phyloP scores from a whole-genome alignment of 2,888 invertebrate genomes.

The Himalopsyche tibetana region DNA sequence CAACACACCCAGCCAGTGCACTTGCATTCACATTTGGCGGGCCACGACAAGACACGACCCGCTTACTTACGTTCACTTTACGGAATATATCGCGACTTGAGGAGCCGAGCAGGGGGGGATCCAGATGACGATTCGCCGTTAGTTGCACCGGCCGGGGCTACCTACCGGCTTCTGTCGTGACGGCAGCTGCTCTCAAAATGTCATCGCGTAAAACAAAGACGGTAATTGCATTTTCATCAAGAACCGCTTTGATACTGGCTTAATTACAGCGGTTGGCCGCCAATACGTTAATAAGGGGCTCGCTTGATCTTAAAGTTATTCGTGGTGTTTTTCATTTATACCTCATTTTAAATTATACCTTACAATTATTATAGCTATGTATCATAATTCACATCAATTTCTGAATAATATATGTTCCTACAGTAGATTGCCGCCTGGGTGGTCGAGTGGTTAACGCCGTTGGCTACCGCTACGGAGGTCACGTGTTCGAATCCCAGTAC shows the following conservation, averaged over 20 bases:
- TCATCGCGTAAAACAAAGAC: neutral
- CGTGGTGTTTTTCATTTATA: no score
- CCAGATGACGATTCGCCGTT: constrained; percentile 8
- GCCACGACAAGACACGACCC: neutral
- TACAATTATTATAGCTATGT: no score
- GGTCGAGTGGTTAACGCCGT: no score
- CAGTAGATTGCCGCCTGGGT: no score
- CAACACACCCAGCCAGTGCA: neutral
- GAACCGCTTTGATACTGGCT: neutral
- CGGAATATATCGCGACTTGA: neutral
- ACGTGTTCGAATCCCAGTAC: no score
- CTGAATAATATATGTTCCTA: no score
- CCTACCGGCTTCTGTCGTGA: neutral
- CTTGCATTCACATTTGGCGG: constrained; percentile 10
- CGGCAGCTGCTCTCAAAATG: neutral
- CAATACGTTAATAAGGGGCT: no score
- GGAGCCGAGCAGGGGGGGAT: neutral
- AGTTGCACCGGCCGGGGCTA: constrained; percentile 7
- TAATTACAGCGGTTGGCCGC: neutral
- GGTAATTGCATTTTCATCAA: neutral
- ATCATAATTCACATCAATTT: no score
- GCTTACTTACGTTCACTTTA: neutral
- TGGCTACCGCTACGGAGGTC: no score
- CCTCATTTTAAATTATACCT: no score
- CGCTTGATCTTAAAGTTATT: no score